A percentile compares a stretch with the other conserved stretches of the same genome.
These are phyloP conservation scores for Epinephelus lanceolatus DNA, from an alignment of 2,113 vertebrate species.

Conservation along the genomic window DNA sequence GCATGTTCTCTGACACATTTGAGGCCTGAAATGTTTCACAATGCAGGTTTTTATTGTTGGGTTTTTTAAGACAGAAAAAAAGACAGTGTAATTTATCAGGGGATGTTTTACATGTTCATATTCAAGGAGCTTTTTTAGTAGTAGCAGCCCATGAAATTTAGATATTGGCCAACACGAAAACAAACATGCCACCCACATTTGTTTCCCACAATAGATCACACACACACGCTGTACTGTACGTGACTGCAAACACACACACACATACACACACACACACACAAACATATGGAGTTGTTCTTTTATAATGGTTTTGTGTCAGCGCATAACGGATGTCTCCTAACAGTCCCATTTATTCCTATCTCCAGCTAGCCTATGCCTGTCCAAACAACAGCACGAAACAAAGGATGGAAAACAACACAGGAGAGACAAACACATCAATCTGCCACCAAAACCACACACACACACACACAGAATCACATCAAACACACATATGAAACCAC, in stretches of 20 bases:
- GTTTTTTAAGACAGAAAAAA: not conserved
- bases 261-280: slow-evolving; percentile 29
- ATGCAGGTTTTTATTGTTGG: not conserved
- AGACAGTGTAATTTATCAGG: too few species aligned
- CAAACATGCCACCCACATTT: slow-evolving; percentile 45
- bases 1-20: not conserved
- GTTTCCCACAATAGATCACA: slow-evolving; percentile 36
- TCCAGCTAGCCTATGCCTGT: slow-evolving; percentile 77
- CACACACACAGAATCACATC: slow-evolving; percentile 52
- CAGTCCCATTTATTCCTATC: slow-evolving; percentile 84
- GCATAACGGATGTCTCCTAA: slow-evolving; percentile 81
- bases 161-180: slow-evolving; percentile 25
- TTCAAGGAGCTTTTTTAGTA: too few species aligned
- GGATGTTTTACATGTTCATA: too few species aligned
- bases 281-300: slow-evolving; percentile 71
- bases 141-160: not conserved
- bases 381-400: slow-evolving; percentile 78
- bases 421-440: slow-evolving; percentile 84
- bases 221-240: slow-evolving; percentile 42
- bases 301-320: slow-evolving; percentile 83
- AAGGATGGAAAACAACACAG: slow-evolving; percentile 80
- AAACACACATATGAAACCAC: slow-evolving; percentile 20
- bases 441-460: slow-evolving; percentile 57
- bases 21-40: not conserved
- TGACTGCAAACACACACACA: slow-evolving; percentile 15